Evolutionary conservation across 2,888 invertebrate species (phyloP).

Genomic region (Carpatolechia fugitivella): DNA sequence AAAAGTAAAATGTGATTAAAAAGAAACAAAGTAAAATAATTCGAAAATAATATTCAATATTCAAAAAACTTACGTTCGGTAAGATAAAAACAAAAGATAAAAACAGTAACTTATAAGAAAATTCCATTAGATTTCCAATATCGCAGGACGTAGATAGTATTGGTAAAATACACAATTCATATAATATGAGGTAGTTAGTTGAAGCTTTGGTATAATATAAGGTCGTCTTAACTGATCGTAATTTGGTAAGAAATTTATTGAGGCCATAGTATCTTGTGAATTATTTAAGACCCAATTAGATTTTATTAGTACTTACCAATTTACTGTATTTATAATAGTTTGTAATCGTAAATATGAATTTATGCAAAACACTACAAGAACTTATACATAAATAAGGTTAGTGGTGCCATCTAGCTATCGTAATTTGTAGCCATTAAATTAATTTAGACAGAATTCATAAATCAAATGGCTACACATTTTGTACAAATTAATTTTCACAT

Average conservation of each 20-base stretch:
- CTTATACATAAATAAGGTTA: not conserved
- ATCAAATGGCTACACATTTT: not conserved
- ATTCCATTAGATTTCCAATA: too few species aligned
- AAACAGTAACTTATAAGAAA: too few species aligned
- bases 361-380: conserved; percentile 1
- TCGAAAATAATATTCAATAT: too few species aligned
- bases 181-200: too few species aligned
- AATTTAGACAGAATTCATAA: not conserved
- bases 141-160: too few species aligned
- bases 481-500: too few species aligned
- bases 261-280: not conserved
- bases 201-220: not conserved
- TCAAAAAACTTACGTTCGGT: too few species aligned
- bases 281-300: not conserved
- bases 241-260: not conserved
- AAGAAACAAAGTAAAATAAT: too few species aligned
- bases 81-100: too few species aligned
- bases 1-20: too few species aligned
- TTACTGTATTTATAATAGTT: not conserved
- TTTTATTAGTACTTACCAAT: too few species aligned
- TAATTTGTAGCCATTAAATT: conserved; percentile 1
- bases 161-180: too few species aligned
- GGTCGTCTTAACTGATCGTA: not conserved
- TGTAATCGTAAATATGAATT: conserved; percentile 1
- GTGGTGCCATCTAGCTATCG: not conserved